Evolutionary conservation across 2,797 vertebrate species (phyloP).

Genomic region (Xiphorhynchus erythropygius): DNA sequence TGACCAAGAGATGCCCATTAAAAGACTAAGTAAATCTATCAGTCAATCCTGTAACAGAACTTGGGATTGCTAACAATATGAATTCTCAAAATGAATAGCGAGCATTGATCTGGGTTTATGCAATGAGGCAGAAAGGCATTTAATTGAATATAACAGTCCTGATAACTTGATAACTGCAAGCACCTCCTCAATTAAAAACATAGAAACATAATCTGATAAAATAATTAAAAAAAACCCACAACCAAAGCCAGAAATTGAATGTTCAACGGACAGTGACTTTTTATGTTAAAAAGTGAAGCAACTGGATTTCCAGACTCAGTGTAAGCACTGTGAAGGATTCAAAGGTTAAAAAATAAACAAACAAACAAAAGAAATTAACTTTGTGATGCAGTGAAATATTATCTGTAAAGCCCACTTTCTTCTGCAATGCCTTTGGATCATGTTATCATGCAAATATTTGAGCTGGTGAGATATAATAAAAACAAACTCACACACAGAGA

Average conservation of each 20-base stretch:
- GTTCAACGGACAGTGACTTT: background rate
- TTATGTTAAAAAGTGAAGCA: background rate
- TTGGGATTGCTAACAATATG: background rate
- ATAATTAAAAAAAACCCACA: background rate
- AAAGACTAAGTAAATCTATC: background rate
- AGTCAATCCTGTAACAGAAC: background rate
- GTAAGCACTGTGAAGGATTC: background rate
- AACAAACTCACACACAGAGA: background rate
- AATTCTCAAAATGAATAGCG: background rate
- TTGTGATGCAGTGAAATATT: background rate
- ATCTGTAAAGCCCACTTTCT: background rate
- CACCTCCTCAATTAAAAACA: background rate
- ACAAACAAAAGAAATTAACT: background rate
- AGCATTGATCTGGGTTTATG: background rate
- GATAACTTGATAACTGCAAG: background rate
- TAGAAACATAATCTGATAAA: background rate
- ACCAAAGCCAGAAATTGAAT: background rate
- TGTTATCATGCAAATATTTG: background rate
- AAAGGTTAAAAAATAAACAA: background rate
- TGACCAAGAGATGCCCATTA: background rate
- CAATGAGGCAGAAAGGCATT: background rate
- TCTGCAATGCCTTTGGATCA: background rate
- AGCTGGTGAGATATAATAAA: background rate
- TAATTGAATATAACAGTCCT: background rate
- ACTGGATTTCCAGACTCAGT: background rate